Evolutionary conservation across 1,140 invertebrate species (phyloP).

Genomic region (Papilio dardanus): DNA sequence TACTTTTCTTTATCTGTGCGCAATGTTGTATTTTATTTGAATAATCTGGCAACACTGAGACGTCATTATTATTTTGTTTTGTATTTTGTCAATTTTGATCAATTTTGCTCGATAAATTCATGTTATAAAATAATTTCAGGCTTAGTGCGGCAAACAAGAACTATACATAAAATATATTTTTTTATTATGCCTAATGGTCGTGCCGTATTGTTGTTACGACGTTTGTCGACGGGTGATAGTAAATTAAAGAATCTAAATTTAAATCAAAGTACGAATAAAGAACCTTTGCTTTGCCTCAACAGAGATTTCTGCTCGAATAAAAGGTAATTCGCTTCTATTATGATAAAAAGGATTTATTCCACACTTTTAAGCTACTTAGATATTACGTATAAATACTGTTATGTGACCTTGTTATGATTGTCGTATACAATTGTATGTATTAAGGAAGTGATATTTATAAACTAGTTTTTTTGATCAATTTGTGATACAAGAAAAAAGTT

Average conservation of each 20-base stretch:
- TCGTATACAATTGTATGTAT: background rate
- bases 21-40: background rate
- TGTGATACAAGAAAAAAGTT: background rate
- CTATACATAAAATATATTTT: conserved; percentile 39
- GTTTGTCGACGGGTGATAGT: conserved; percentile 74
- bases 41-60: conserved; percentile 7
- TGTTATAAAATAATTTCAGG: conserved; percentile 12
- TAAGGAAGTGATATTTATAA: background rate
- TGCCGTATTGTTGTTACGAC: conserved; percentile 69
- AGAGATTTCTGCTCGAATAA: conserved; percentile 64
- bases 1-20: conserved; percentile 1
- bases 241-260: conserved; percentile 72
- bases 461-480: background rate
- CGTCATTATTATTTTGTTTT: conserved; percentile 25
- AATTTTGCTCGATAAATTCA: background rate
- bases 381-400: background rate
- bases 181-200: conserved; percentile 78
- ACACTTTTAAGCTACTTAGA: background rate
- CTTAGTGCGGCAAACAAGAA: conserved; percentile 2
- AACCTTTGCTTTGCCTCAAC: conserved; percentile 59
- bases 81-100: conserved; percentile 17
- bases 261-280: conserved; percentile 66
- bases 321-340: conserved; percentile 55
- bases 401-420: background rate
- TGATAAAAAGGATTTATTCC: background rate